Base-by-base conservation (phyloP, 1,140 invertebrate genomes). In the Doryteuthis pealeii region DNA sequence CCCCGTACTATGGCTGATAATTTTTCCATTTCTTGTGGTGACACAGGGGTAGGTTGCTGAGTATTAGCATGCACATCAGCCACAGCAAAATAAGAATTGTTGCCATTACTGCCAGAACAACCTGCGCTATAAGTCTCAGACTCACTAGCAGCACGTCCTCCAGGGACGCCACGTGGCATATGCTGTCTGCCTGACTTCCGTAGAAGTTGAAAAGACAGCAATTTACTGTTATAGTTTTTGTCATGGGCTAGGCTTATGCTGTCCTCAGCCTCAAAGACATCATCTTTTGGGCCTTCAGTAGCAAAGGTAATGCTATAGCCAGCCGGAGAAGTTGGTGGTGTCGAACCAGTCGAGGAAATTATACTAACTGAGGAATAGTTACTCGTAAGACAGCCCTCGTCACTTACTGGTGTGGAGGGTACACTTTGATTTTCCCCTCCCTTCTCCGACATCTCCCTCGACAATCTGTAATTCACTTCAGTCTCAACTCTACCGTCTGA, bases 1-100 rank as follows among this genome's bases (percentile, higher is more conserved):
- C 77, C 71, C 40, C 70, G 74, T 26, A 65, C 74, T 12, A 68
- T 18, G 30, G 66, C 66, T 8, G 66, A 22, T 30, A 68, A 30
- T 68, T 68, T 68, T 30, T 68, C 66, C 28, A 68, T 31, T 15
- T 68, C 66, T 30, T 68, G 66, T 8, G 66, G 26, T 31, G 66
- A 68, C 66, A 68, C 18, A 28, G 66, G n/a, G 8, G 10, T 12
- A 3, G 66, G n/a, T 6, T 6, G 66, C 66, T 31, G 66, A 62
- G 54, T 14, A 6, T 28, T 28, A 62, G 54, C 10, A 62, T 62
- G 54, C 54, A 62, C 18, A 28, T 62, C 54, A 22, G 54, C 10
- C 18, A 28, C 54, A 62, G 12, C 54, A 62, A 62, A 62, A 28
- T 62, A 62, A 62, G 54, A 8, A 22, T 22, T 22, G 6, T 8